Evolutionary conservation across 2,888 invertebrate genomes (phyloP).

Genomic region (Cryptocephalus moraei): DNA sequence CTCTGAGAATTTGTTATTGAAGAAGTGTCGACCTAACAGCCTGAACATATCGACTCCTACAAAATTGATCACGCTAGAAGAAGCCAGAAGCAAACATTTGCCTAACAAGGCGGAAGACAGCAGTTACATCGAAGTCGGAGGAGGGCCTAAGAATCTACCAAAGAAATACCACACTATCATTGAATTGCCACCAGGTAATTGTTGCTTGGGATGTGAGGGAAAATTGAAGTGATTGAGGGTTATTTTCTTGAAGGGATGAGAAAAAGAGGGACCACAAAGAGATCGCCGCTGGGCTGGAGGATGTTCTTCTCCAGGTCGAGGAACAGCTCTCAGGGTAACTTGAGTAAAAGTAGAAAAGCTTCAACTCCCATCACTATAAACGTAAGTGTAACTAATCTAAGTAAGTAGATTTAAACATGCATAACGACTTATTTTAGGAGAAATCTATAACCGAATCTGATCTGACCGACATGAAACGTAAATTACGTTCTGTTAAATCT

Average conservation of each 20-base stretch:
- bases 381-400: no score
- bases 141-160: conserved; percentile 67
- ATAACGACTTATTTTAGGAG: conserved; percentile 24
- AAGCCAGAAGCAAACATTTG: conserved; percentile 63
- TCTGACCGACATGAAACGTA: conserved; percentile 37
- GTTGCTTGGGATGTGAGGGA: background rate
- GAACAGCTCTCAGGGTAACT: conserved; percentile 34
- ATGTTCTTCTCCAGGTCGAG: conserved; percentile 57
- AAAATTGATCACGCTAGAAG: conserved; percentile 80
- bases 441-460: conserved; percentile 37
- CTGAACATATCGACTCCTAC: conserved; percentile 85
- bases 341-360: conserved; percentile 40
- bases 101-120: conserved; percentile 46
- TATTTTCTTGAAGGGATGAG: conserved; percentile 32
- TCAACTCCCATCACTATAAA: conserved; percentile 39
- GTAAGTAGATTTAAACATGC: no score
- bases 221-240: background rate
- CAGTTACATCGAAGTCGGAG: conserved; percentile 65
- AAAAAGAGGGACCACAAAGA: conserved; percentile 53
- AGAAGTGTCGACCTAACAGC: conserved; percentile 68
- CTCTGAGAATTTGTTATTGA: conserved; percentile 34
- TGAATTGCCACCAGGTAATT: conserved; percentile 56
- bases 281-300: conserved; percentile 68
- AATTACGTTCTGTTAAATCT: conserved; percentile 57
- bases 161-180: conserved; percentile 86